phyloP scores from a whole-genome alignment of 2,797 vertebrate species.

The Sorex maritimensis region DNA sequence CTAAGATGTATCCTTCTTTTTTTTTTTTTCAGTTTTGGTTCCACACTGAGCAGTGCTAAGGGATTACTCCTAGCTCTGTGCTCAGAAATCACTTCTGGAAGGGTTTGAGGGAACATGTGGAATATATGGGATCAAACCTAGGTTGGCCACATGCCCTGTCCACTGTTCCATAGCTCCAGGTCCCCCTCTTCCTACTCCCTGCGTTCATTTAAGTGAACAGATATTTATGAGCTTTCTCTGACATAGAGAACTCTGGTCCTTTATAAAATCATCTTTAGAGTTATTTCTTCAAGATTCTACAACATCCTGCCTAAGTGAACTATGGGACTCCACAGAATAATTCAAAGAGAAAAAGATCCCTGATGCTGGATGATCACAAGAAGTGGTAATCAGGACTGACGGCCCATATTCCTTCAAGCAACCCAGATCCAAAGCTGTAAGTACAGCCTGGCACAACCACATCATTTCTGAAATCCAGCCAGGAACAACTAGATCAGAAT shows the following conservation, averaged over 20 bases:
- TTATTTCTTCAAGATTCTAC: background rate
- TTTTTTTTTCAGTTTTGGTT: too few species aligned
- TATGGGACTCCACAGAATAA: fast-evolving
- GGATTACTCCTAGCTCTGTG: too few species aligned
- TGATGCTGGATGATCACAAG: background rate
- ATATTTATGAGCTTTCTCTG: background rate
- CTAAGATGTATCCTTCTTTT: background rate
- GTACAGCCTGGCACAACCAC: too few species aligned
- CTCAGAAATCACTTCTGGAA: too few species aligned
- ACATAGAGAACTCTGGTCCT: background rate
- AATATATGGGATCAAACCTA: too few species aligned
- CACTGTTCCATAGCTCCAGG: too few species aligned
- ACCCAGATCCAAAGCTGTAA: background rate
- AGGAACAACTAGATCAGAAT: background rate
- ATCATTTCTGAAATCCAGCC: background rate
- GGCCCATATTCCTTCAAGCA: background rate
- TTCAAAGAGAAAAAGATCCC: background rate
- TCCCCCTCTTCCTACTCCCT: background rate
- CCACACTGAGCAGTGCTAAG: too few species aligned
- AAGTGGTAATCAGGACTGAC: background rate
- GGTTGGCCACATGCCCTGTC: too few species aligned
- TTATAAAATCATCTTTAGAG: background rate
- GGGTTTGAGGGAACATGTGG: too few species aligned
- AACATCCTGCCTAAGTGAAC: too few species aligned
- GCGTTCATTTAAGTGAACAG: background rate